A percentile compares a stretch with the other conserved stretches of the same genome.
Evolutionary conservation across 2,113 vertebrate genomes (phyloP).

Genomic region (Mobula birostris): DNA sequence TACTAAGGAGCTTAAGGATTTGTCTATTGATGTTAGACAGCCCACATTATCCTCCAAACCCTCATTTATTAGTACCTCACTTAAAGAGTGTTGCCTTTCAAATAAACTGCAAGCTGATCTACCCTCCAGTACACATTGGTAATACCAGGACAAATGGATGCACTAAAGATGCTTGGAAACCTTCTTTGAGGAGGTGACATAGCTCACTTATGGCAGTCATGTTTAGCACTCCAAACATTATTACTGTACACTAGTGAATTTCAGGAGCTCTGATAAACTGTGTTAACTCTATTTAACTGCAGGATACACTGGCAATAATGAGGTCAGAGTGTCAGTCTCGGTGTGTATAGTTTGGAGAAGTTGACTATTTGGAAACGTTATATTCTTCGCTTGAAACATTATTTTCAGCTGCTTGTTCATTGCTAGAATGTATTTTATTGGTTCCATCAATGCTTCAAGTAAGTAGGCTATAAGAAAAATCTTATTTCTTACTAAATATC

Average conservation of each 20-base stretch:
- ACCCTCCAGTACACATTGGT: background rate
- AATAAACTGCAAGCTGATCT: background rate
- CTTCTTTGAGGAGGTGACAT: background rate
- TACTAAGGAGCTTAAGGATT: background rate
- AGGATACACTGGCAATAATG: background rate
- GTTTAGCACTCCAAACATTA: background rate
- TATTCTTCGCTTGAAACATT: background rate
- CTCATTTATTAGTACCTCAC: background rate
- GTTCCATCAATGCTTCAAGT: background rate
- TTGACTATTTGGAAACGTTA: background rate
- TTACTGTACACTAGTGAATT: background rate
- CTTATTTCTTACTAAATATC: background rate
- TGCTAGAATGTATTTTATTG: background rate
- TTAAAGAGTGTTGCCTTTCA: background rate
- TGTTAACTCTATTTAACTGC: background rate
- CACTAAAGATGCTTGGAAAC: background rate
- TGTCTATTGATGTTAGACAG: too few species aligned
- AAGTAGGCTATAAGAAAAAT: background rate
- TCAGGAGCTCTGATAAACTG: background rate
- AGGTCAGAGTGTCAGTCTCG: background rate
- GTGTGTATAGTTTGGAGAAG: background rate
- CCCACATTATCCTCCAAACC: background rate
- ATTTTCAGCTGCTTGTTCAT: background rate
- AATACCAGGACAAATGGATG: background rate
- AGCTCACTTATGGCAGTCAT: background rate